These are phyloP conservation scores for Ectemnius continuus DNA, from an alignment of 2,888 invertebrate genomes.

Conservation along the genomic window DNA sequence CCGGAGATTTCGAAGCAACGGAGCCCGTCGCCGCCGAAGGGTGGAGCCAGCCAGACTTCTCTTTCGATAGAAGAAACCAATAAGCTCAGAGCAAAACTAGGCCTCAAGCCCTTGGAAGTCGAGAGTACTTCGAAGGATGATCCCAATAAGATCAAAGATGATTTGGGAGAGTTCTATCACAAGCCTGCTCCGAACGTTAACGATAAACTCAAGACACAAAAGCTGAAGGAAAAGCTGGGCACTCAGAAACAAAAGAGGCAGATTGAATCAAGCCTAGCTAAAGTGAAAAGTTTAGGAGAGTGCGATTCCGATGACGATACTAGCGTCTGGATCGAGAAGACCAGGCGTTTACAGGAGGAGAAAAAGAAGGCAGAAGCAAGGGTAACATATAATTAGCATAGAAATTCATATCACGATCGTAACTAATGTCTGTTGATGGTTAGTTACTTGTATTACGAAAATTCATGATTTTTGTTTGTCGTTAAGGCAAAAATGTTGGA, in stretches of 20 bases:
- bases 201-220: slow-evolving; percentile 87
- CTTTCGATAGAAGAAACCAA: slow-evolving; percentile 92
- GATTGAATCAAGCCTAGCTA: slow-evolving; percentile 84
- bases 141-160: slow-evolving; percentile 77
- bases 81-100: slow-evolving; percentile 93
- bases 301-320: slow-evolving; percentile 88
- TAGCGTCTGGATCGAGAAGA: slow-evolving; percentile 90
- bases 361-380: slow-evolving; percentile 91
- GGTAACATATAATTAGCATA: slow-evolving; percentile 77
- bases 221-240: slow-evolving; percentile 88
- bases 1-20: slow-evolving; percentile 68
- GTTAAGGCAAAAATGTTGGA: slow-evolving; percentile 93
- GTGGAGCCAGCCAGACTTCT: slow-evolving; percentile 79
- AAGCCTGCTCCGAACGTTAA: slow-evolving; percentile 89
- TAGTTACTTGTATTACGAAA: too few species aligned
- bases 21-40: slow-evolving; percentile 65
- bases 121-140: slow-evolving; percentile 73
- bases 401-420: background rate
- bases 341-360: slow-evolving; percentile 86
- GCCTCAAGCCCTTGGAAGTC: slow-evolving; percentile 93
- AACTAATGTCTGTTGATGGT: too few species aligned
- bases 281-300: slow-evolving; percentile 83
- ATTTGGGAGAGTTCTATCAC: slow-evolving; percentile 90
- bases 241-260: slow-evolving; percentile 89
- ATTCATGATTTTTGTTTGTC: slow-evolving; percentile 7